Evolutionary conservation across 2,113 vertebrate species (phyloP).

Genomic region (Parotia lawesii): DNA sequence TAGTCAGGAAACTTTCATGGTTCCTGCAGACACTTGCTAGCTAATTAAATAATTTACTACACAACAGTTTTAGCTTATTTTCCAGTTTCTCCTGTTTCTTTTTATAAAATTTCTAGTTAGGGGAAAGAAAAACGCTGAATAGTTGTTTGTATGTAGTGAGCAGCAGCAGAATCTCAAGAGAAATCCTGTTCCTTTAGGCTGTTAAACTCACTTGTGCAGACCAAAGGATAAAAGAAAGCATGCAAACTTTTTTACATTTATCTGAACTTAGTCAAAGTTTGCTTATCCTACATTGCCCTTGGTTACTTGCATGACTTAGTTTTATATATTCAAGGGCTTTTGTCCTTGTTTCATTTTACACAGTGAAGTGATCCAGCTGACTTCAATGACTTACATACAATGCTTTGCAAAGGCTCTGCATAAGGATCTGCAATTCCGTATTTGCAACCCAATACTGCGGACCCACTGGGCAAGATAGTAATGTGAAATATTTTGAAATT

Average conservation of each 20-base stretch:
- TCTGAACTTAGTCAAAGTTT: constrained; percentile 11
- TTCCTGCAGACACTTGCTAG: neutral
- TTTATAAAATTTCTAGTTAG: neutral
- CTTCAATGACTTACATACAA: neutral
- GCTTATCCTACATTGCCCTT: constrained; percentile 26
- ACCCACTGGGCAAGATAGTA: neutral
- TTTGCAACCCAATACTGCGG: neutral
- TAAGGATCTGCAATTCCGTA: neutral
- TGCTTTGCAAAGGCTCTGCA: neutral
- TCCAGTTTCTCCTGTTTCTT: neutral
- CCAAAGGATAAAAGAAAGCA: constrained; percentile 27
- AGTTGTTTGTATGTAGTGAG: neutral
- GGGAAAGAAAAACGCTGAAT: constrained; percentile 3
- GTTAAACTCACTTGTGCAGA: constrained; percentile 16
- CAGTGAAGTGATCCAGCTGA: neutral
- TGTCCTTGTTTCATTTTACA: neutral
- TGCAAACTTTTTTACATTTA: neutral
- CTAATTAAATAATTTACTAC: neutral
- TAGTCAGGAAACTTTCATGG: neutral
- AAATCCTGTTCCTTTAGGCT: constrained; percentile 28
- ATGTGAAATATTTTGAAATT: neutral
- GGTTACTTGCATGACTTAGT: constrained; percentile 19
- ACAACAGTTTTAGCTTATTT: neutral
- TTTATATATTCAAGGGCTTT: constrained; percentile 11
- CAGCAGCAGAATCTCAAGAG: constrained; percentile 10